Evolutionary conservation across 2,888 invertebrate genomes (phyloP), one percentile per base, ranked within the genome.

Genomic region (Lepidocyrtoides sp.): DNA sequence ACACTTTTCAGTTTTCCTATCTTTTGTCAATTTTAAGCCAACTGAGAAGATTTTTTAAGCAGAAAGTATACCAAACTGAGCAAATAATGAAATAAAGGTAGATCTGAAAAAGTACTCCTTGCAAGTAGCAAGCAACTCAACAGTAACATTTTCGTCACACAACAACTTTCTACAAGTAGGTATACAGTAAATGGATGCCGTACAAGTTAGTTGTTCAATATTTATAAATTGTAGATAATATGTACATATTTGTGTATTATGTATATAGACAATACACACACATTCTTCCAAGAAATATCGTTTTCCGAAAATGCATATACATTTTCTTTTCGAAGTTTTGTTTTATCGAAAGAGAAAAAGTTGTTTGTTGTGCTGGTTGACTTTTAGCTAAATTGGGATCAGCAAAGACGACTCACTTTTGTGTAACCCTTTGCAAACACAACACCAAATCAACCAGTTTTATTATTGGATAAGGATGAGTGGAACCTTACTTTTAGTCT

Each of bases 381-480:
- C 87, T 87, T 87, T 87, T 87, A 87, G 87, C 87, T 87, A 87
- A 87, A 87, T 87, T 87, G 87, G 79, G 87, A 87, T 87, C 87
- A 87, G 48, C 44, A 12, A 86, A 44, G 60, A 79, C 57, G 57
- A 60, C 32, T 48, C 51, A 77, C 17, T 48, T 51, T 14, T 0
- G 12, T 26, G 75, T 26, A 48, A 48, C 23, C 44, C 44, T 44
- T 48, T 8, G 26, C n/a, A 75, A 23, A 10, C 44, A 51, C 29
- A 77, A 51, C 44, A 66, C 66, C n/a, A 32, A 29, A 54, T 5
- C 54, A 54, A 4, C 54, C n/a, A 54, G 54, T 54, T 7, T 8
- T 36, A 32, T 23, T 29, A 63, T 63, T 57, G 29, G 29, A 17
- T 44, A 41, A 20, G n/a, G 20, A 72, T 17, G 32, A 32, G 51